Evolutionary conservation across 2,797 vertebrate genomes (phyloP).

Genomic region (Syngnathus acus): DNA sequence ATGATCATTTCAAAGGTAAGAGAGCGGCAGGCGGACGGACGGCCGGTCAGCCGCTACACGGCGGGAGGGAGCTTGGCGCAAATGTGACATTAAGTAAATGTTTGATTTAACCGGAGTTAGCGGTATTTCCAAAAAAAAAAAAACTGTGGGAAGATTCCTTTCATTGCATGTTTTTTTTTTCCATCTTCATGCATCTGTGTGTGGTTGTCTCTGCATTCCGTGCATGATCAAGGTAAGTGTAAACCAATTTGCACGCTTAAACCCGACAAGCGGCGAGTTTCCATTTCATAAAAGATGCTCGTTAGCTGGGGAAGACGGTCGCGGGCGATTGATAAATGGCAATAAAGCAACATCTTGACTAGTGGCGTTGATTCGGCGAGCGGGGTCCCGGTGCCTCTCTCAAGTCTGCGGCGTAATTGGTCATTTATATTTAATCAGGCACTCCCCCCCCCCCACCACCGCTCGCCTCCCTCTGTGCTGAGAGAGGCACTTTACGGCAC

Average conservation of each 20-base stretch:
- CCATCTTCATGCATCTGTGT: slow-evolving; percentile 19
- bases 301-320: slow-evolving; percentile 11
- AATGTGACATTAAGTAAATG: not conserved
- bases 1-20: slow-evolving; percentile 85
- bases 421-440: slow-evolving; percentile 76
- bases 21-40: slow-evolving; percentile 3
- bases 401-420: slow-evolving; percentile 66
- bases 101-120: not conserved
- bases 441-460: slow-evolving; percentile 46
- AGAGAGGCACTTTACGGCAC: slow-evolving; percentile 65
- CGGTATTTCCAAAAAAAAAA: slow-evolving; percentile 3
- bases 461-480: slow-evolving; percentile 57
- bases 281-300: slow-evolving; percentile 19
- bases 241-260: slow-evolving; percentile 11
- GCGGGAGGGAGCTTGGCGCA: not conserved
- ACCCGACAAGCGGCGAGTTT: slow-evolving; percentile 3
- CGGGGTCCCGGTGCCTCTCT: slow-evolving; percentile 57
- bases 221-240: slow-evolving; percentile 56
- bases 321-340: slow-evolving; percentile 50
- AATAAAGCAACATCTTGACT: slow-evolving; percentile 59
- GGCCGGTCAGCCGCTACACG: not conserved
- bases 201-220: slow-evolving; percentile 34
- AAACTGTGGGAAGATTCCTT: slow-evolving; percentile 51
- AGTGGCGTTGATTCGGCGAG: slow-evolving; percentile 55
- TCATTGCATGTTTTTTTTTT: slow-evolving; percentile 28